phyloP scores from a whole-genome alignment of 2,797 vertebrate genomes.

The Momotus momota region DNA sequence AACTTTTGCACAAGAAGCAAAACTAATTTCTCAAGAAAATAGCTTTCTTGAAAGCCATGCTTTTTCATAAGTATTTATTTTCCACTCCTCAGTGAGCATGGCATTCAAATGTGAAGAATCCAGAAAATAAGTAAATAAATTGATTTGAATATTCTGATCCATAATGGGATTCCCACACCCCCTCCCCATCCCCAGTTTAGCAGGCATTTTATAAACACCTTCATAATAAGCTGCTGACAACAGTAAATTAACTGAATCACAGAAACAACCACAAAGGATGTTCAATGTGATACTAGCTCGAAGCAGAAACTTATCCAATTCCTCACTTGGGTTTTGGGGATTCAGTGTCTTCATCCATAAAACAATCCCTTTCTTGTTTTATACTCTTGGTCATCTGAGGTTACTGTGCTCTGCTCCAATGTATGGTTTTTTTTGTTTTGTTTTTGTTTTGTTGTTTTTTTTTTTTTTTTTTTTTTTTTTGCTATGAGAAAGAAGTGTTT shows the following conservation, averaged over 20 bases:
- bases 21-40: slow-evolving; percentile 6
- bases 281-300: not conserved
- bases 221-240: not conserved
- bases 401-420: not conserved
- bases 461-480: too few relatives aligned
- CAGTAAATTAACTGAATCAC: not conserved
- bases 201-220: not conserved
- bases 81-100: not conserved
- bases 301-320: not conserved
- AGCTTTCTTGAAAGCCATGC: not conserved
- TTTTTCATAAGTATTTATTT: slow-evolving; percentile 19
- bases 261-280: not conserved
- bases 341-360: not conserved
- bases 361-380: not conserved
- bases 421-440: too few relatives aligned
- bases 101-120: not conserved
- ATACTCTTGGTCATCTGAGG: not conserved
- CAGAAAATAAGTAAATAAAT: not conserved
- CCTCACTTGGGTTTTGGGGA: not conserved
- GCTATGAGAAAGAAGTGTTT: too few relatives aligned
- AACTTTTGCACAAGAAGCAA: not conserved
- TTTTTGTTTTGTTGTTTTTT: too few relatives aligned
- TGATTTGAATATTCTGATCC: not conserved
- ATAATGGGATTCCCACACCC: not conserved
- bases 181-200: not conserved